A percentile compares a stretch with the other conserved stretches of the same genome.
These are phyloP conservation scores for Latheticus oryzae DNA, from an alignment of 2,888 invertebrate genomes.

Conservation along the genomic window DNA sequence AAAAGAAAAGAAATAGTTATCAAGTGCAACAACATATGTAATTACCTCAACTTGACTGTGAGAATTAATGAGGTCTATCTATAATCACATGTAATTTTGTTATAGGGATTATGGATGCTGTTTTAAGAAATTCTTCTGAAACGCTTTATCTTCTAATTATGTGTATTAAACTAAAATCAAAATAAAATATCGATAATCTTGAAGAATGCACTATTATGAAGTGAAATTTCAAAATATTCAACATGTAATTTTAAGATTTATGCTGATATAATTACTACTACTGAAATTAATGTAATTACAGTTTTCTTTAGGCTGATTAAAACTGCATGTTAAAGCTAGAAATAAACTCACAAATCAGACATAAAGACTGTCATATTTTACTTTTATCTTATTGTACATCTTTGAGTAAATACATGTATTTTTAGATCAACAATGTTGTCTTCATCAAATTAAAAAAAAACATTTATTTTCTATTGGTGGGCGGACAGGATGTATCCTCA, in stretches of 20 bases:
- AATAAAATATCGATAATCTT: slow-evolving; percentile 12
- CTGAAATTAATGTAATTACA: slow-evolving; percentile 27
- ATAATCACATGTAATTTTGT: slow-evolving; percentile 30
- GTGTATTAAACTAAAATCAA: slow-evolving; percentile 1
- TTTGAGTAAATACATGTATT: no score
- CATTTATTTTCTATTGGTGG: slow-evolving; percentile 17
- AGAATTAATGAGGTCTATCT: slow-evolving; percentile 31
- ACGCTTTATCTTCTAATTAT: slow-evolving; percentile 19
- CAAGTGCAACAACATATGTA: slow-evolving; percentile 32
- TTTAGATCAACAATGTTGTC: no score
- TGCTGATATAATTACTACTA: slow-evolving; percentile 15
- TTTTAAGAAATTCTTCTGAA: slow-evolving; percentile 3
- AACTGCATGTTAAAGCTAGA: no score
- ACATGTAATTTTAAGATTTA: slow-evolving; percentile 15
- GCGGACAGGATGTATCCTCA: slow-evolving; percentile 12
- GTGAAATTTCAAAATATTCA: not conserved
- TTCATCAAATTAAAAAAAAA: no score
- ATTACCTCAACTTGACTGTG: slow-evolving; percentile 24
- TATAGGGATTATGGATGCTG: slow-evolving; percentile 19
- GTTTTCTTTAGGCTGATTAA: slow-evolving; percentile 12
- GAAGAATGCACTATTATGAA: not conserved
- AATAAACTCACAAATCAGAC: no score
- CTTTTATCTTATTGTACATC: no score
- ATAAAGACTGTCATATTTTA: no score
- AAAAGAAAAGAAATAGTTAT: slow-evolving; percentile 12